phyloP scores from a whole-genome alignment of 2,888 invertebrate genomes.

The Carcina quercana region DNA sequence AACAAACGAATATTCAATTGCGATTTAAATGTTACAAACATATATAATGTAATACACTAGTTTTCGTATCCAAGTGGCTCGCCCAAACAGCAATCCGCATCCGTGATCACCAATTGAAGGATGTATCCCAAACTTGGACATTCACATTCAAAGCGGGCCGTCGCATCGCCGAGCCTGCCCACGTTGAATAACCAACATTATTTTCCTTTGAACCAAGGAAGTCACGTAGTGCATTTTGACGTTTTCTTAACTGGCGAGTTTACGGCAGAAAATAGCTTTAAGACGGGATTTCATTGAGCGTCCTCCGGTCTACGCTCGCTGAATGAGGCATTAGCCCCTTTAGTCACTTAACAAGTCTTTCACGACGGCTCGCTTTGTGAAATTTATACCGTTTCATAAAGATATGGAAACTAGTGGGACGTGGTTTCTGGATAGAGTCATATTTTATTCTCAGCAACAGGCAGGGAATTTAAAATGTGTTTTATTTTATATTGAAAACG shows the following conservation, averaged over 20 bases:
- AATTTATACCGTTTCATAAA: not conserved
- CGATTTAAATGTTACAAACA: too few relatives aligned
- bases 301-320: constrained; percentile 4
- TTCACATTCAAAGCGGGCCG: constrained; percentile 5
- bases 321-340: not conserved
- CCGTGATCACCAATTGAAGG: too few relatives aligned
- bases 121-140: too few relatives aligned
- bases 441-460: too few relatives aligned
- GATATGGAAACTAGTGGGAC: not conserved
- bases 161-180: not conserved
- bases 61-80: too few relatives aligned
- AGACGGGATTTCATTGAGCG: constrained; percentile 13
- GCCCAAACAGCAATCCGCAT: too few relatives aligned
- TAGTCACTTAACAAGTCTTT: not conserved
- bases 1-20: too few relatives aligned
- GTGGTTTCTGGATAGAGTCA: too few relatives aligned
- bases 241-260: constrained; percentile 18
- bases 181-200: constrained; percentile 18
- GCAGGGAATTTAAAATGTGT: too few relatives aligned
- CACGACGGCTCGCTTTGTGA: not conserved
- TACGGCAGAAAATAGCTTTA: constrained; percentile 16
- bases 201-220: constrained; percentile 16
- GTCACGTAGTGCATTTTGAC: constrained; percentile 22
- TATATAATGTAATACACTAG: too few relatives aligned
- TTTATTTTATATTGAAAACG: too few relatives aligned